Conservation (phyloP, 2,797 vertebrate genomes). For the Bryconaethiops microstoma region DNA sequence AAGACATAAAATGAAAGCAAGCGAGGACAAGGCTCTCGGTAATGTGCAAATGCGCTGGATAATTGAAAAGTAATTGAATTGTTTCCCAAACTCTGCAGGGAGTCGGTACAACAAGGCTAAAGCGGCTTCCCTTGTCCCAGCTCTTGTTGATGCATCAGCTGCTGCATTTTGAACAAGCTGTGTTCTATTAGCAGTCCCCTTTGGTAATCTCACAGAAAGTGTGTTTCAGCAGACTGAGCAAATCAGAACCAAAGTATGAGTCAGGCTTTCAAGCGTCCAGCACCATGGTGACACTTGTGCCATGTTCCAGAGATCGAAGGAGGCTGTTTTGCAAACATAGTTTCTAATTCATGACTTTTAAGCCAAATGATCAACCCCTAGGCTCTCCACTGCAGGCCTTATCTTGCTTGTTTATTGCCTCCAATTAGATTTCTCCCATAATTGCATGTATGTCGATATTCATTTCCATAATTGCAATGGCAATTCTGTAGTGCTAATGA, state of each 20-base stretch:
- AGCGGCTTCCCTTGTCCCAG: neutral
- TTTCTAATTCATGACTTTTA: neutral
- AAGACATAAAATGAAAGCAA: neutral
- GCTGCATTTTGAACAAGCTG: neutral
- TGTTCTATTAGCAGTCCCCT: neutral
- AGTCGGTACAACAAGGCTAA: slow-evolving; percentile 2
- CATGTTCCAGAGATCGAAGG: neutral
- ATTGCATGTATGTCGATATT: neutral
- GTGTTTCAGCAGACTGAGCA: neutral
- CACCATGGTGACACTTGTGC: neutral
- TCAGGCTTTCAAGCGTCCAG: neutral
- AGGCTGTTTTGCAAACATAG: neutral
- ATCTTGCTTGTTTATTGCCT: no score
- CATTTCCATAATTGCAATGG: neutral
- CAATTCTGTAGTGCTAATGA: neutral
- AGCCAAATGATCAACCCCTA: neutral
- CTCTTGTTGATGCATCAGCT: neutral
- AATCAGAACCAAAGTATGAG: neutral
- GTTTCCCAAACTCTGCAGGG: neutral
- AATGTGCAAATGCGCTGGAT: slow-evolving; percentile 6
- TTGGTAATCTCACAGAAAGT: neutral
- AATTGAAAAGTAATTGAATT: slow-evolving; percentile 5
- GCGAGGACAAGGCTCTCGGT: neutral
- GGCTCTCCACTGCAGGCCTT: no score
- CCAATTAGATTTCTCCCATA: neutral